phyloP scores from a whole-genome alignment of 2,797 vertebrate species.

The Paguma larvata region DNA sequence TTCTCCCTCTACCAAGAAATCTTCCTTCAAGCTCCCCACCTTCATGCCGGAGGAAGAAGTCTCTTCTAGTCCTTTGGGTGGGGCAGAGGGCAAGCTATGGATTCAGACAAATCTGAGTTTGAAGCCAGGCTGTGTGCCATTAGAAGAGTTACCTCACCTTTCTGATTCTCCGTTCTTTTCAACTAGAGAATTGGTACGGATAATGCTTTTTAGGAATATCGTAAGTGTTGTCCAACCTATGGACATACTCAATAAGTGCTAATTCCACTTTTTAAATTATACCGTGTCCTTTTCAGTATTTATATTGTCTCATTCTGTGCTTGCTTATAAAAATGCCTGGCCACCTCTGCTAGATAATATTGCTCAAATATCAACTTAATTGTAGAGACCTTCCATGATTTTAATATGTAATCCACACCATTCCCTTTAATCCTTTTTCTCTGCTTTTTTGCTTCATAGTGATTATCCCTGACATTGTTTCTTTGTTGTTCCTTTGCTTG shows the following conservation, averaged over 20 bases:
- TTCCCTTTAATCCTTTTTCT: background rate
- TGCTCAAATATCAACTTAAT: background rate
- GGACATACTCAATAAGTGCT: background rate
- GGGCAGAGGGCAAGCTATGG: background rate
- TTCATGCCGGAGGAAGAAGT: background rate
- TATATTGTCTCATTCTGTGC: background rate
- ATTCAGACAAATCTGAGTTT: background rate
- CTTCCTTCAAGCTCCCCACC: too few relatives aligned
- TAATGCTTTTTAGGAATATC: background rate
- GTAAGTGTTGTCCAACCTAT: background rate
- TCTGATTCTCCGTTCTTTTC: background rate
- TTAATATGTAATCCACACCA: background rate
- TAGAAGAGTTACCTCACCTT: background rate
- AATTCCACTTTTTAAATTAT: background rate
- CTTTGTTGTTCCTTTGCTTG: too few relatives aligned
- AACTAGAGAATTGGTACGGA: background rate
- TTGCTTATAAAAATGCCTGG: background rate
- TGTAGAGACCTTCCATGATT: background rate
- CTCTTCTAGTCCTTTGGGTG: background rate
- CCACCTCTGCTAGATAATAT: background rate
- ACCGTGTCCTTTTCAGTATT: background rate
- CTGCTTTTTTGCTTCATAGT: background rate
- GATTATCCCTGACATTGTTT: background rate
- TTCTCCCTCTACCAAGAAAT: background rate
- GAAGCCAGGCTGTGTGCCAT: background rate